A percentile compares a stretch with the other conserved stretches of the same genome.
These are phyloP conservation scores for Frieseomelitta varia DNA, from an alignment of 1,140 invertebrate species.

Conservation along the genomic window DNA sequence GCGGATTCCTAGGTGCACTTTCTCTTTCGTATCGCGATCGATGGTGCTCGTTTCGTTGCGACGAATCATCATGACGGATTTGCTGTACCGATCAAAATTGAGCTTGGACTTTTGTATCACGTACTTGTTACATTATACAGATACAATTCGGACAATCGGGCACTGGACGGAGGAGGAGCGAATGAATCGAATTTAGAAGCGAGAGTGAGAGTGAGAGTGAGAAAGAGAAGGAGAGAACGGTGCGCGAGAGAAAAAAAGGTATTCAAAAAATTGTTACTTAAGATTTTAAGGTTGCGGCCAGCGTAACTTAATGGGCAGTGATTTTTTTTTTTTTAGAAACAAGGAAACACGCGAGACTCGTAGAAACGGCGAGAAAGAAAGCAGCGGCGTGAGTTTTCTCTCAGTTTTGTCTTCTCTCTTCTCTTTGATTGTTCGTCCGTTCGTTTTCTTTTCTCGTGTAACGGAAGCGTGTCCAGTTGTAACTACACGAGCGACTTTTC, in stretches of 20 bases:
- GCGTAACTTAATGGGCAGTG: slow-evolving; percentile 51
- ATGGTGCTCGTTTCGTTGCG: not conserved
- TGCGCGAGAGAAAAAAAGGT: not conserved
- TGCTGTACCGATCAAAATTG: slow-evolving; percentile 5
- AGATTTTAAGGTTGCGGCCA: slow-evolving; percentile 53
- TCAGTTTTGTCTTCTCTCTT: slow-evolving; percentile 2
- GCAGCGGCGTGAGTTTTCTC: slow-evolving; percentile 18
- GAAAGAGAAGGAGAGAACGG: not conserved
- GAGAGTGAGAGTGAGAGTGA: not conserved
- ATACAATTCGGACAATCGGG: not conserved
- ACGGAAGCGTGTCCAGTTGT: slow-evolving; percentile 26
- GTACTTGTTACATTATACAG: not conserved
- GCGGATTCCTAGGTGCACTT: not conserved
- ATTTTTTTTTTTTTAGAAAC: slow-evolving; percentile 27
- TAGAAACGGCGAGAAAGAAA: slow-evolving; percentile 4
- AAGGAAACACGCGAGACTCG: not conserved
- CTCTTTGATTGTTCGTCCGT: not conserved
- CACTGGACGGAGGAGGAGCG: not conserved
- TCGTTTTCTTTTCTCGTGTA: not conserved
- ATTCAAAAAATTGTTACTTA: slow-evolving; percentile 43
- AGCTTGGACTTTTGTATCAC: not conserved
- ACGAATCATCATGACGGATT: not conserved
- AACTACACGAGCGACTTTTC: slow-evolving; percentile 48
- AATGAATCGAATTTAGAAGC: not conserved
- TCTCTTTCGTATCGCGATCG: slow-evolving; percentile 5